Conservation (phyloP, 2,797 vertebrate genomes). For the Atherinosoma microstoma region DNA sequence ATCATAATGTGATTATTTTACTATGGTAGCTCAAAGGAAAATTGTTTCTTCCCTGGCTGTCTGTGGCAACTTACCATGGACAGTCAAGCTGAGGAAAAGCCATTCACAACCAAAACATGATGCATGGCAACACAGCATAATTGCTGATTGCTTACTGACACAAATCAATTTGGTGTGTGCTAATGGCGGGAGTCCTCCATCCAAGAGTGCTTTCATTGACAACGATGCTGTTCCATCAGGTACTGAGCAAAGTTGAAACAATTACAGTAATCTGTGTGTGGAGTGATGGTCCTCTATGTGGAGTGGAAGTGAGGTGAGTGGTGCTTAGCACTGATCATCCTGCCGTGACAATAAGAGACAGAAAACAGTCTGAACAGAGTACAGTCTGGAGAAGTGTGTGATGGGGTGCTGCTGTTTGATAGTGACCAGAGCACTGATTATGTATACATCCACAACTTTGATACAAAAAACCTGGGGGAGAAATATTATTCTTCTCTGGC, state of each 20-base stretch:
- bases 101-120: constrained; percentile 37
- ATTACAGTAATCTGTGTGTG: constrained; percentile 72
- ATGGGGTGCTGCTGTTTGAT: constrained; percentile 31
- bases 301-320: constrained; percentile 59
- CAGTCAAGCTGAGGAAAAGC: constrained; percentile 40
- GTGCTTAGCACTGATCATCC: constrained; percentile 57
- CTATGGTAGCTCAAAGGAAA: too few species aligned
- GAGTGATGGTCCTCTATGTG: constrained; percentile 68
- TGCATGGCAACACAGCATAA: constrained; percentile 44
- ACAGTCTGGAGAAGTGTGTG: constrained; percentile 25
- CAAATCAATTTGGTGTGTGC: constrained; percentile 66
- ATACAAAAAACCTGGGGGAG: neutral
- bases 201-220: constrained; percentile 68
- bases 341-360: constrained; percentile 6
- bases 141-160: constrained; percentile 52
- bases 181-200: constrained; percentile 67
- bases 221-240: constrained; percentile 52
- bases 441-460: constrained; percentile 10
- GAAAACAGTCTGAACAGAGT: neutral
- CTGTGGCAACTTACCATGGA: constrained; percentile 33
- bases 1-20: too few species aligned
- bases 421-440: constrained; percentile 19
- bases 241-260: constrained; percentile 69
- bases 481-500: neutral
- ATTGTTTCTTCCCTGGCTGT: neutral